Evolutionary conservation across 2,888 invertebrate genomes (phyloP), one percentile per base, ranked within the genome.

Genomic region (Ichneumoninae sp.): DNA sequence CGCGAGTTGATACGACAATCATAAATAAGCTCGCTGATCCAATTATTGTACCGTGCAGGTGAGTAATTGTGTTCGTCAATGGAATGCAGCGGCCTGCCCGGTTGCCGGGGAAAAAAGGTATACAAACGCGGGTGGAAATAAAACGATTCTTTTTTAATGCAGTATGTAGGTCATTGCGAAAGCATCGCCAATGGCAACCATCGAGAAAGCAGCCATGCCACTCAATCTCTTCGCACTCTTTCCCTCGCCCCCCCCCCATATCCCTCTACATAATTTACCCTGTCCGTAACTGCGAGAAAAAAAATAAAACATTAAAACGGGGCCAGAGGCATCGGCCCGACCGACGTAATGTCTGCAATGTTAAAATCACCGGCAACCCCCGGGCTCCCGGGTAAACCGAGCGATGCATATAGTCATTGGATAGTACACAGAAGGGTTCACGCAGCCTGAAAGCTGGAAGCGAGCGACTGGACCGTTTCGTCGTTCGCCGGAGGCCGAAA

Each of bases 121-220:
- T 16, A 16, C 44, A 54, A 69, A 22, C 19, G 54, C n/a, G 47
- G 47, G 16, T n/a, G 26, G 50, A 68, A 68, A 66, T 68, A 54
- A 19, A 36, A 16, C 16, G 26, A 26, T 26, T n/a, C n/a, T 3
- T 26, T 60, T 73, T 73, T 26, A 40, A 44, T 26, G 33, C 44
- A 8, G 63, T 30, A 78, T 68, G 54, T 83, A 63, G 83, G 83
- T 83, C 77, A 78, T 68, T 68, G 50, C 30, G 66, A 33, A 73
- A 66, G 74, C n/a, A 63, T 30, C 33, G 63, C 47, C 60, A 74
- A 30, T 50, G 65, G 33, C 63, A 63, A 63, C 63, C 16, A 65
- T 75, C 33, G 65, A n/a, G 47, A 63, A 65, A 44, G 30, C 63
- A 16, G 30, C 63, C 33, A 33, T 33, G 16, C 16, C 26, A 57